Base-by-base conservation (phyloP, 2,888 invertebrate genomes). In the Dichetophora obliterata region DNA sequence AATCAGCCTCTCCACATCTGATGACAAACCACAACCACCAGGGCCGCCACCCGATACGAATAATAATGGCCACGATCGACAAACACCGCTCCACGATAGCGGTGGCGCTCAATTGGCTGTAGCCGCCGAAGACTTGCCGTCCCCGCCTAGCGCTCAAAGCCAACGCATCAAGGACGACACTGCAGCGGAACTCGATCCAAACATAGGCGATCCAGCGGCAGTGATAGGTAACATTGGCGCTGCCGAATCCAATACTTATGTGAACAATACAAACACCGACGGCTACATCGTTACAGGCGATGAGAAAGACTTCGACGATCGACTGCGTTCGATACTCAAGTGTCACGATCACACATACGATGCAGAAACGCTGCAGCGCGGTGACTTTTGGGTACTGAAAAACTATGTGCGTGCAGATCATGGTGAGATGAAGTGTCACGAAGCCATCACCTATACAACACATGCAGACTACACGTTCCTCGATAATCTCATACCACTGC, bases 391-490 rank as follows among this genome's bases (percentile, higher is more conserved):
- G 96, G 96, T 96, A 83, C 90, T 97, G 78, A 94, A 95, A 90
- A 96, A 97, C 90, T 96, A 94, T 87, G 92, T 96, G 81, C 92
- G 92, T 57, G 95, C 95, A 77, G 93, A 93, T 77, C 93, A 93
- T 84, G 92, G 92, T 22, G 88, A 90, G 61, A 88, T 94, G 70
- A 91, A 91, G 85, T 96, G 96, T 89, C 94, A 95, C 89, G 95
- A 96, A 89, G 93, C 93, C 82, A 92, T 97, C 81, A 97, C 97
- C 0, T 96, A 97, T 86, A 96, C 97, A 50, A 97, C 97, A 16
- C 97, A 97, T 89, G 96, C 95, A 5, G 97, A 97, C 85, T 96
- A 93, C 90, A 95, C 96, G 82, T 97, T 96, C 90, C 92, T 97
- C 86, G 95, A 97, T 89, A 97, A 98, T 90, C 91, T 97, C 84